Evolutionary conservation across 2,113 vertebrate species (phyloP).

Genomic region (Eretmochelys imbricata): DNA sequence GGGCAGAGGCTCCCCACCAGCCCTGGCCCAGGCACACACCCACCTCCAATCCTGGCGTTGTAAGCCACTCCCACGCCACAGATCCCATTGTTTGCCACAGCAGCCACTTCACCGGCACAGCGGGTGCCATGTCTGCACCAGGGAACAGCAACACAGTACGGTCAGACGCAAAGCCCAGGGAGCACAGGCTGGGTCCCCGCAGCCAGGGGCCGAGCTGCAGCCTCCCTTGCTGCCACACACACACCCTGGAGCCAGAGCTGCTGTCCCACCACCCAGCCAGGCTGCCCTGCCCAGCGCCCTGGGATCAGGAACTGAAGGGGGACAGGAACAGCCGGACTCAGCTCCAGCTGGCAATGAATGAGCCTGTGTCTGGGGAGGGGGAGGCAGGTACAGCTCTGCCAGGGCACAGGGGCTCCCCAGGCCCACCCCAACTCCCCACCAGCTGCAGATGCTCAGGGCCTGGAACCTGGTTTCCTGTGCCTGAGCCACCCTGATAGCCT

Average conservation of each 20-base stretch:
- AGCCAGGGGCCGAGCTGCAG: not conserved
- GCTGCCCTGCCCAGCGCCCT: not conserved
- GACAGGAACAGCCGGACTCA: no score
- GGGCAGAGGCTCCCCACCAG: rapidly evolving
- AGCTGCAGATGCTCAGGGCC: no score
- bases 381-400: not conserved
- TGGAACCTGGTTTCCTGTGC: not conserved
- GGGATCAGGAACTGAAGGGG: not conserved
- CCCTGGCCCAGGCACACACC: not conserved
- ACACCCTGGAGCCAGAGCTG: not conserved
- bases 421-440: not conserved
- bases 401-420: not conserved
- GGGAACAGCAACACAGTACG: not conserved
- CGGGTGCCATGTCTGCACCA: conserved; percentile 90
- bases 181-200: no score
- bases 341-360: no score
- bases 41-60: conserved; percentile 95
- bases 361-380: no score
- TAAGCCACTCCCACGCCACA: conserved; percentile 95
- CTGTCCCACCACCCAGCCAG: no score
- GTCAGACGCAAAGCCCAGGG: not conserved
- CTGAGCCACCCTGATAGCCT: no score
- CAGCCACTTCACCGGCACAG: conserved; percentile 95
- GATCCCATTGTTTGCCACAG: conserved; percentile 91
- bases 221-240: not conserved